Conservation (phyloP, 2,113 vertebrate genomes). For the Clarias gariepinus region DNA sequence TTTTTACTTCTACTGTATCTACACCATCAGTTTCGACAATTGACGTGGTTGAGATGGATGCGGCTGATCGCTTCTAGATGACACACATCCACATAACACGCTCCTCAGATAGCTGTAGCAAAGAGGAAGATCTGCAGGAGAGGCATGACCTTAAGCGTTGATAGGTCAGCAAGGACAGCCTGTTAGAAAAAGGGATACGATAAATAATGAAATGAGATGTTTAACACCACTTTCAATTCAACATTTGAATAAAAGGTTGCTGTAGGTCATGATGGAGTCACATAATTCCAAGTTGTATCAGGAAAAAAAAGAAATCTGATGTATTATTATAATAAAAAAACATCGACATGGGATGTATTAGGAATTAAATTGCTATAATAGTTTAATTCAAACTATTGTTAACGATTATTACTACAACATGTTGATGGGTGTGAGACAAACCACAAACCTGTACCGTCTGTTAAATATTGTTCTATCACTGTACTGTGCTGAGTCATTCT, state of each 20-base stretch:
- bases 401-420: background rate
- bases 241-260: background rate
- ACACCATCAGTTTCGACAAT: background rate
- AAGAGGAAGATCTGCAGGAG: conserved; percentile 98
- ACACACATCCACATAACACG: background rate
- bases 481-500: background rate
- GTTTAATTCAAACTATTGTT: background rate
- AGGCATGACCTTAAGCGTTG: conserved; percentile 96
- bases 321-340: background rate
- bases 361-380: background rate
- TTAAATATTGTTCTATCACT: background rate
- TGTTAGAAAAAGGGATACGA: conserved; percentile 64
- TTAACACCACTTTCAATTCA: background rate
- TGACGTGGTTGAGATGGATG: conserved; percentile 19
- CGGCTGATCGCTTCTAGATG: conserved; percentile 2
- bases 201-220: background rate
- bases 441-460: background rate
- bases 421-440: background rate
- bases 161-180: conserved; percentile 98
- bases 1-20: background rate
- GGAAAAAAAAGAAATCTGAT: background rate
- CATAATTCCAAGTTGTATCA: background rate
- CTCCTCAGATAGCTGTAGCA: conserved; percentile 83
- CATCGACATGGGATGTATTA: background rate
- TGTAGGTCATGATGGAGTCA: background rate